These are phyloP conservation scores for Delphinapterus leucas DNA, from an alignment of 2,113 vertebrate species.

Conservation along the genomic window DNA sequence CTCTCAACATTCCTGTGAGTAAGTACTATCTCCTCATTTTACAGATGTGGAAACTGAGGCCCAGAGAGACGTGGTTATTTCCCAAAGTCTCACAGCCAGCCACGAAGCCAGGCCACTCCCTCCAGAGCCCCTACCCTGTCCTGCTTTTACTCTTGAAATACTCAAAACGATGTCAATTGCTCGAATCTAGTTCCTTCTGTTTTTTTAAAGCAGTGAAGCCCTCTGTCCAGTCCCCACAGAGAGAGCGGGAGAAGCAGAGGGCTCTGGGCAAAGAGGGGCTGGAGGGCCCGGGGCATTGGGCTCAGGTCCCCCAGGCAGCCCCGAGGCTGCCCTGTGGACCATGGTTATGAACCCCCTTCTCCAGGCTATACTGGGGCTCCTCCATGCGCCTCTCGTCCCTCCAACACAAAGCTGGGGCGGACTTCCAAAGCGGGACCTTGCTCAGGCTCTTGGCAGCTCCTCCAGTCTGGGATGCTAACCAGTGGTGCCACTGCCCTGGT, in stretches of 20 bases:
- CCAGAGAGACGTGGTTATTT: too few species aligned
- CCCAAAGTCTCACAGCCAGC: neutral
- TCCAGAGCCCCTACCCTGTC: neutral
- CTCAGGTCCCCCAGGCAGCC: neutral
- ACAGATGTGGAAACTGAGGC: neutral
- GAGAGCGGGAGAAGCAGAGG: neutral
- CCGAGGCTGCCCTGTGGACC: neutral
- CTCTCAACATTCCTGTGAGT: neutral
- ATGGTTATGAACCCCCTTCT: accelerated
- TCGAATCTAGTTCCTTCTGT: neutral
- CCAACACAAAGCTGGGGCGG: neutral
- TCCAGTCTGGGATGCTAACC: neutral
- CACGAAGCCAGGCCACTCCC: neutral
- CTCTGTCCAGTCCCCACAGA: neutral
- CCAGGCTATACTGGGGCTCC: neutral
- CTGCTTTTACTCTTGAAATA: neutral
- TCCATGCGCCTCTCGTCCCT: neutral
- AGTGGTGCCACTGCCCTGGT: accelerated
- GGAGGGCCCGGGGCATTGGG: accelerated
- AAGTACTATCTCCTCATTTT: neutral
- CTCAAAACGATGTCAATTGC: neutral
- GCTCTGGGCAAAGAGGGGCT: neutral
- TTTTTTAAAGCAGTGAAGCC: neutral
- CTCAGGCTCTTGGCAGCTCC: accelerated
- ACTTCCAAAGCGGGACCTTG: neutral